phyloP scores from a whole-genome alignment of 2,888 invertebrate species.

The Axea sp. region DNA sequence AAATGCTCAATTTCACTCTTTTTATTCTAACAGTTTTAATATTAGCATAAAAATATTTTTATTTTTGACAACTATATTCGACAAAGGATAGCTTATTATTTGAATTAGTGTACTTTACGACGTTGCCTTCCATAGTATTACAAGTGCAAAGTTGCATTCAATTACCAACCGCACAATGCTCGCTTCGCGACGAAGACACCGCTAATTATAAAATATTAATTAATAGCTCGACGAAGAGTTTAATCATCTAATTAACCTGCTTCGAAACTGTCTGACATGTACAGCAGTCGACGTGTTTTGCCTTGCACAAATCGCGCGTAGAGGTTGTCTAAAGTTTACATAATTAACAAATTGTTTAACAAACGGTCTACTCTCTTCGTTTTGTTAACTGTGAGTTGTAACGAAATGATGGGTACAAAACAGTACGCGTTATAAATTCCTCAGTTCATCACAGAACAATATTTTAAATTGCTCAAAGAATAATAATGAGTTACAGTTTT shows the following conservation, averaged over 20 bases:
- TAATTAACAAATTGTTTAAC: conserved; percentile 30
- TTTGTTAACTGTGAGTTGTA: too few species aligned
- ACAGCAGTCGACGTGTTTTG: conserved; percentile 32
- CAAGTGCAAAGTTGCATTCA: conserved; percentile 63
- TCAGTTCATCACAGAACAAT: too few species aligned
- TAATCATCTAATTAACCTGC: conserved; percentile 70
- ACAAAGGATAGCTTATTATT: conserved; percentile 23
- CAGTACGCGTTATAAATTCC: too few species aligned
- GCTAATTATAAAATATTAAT: conserved; percentile 73
- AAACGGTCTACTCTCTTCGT: too few species aligned
- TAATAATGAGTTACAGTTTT: too few species aligned
- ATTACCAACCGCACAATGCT: conserved; percentile 67
- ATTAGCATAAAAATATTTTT: too few species aligned
- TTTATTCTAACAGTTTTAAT: too few species aligned
- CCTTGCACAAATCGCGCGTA: conserved; percentile 22
- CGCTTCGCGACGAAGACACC: conserved; percentile 56
- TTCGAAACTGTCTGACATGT: conserved; percentile 55
- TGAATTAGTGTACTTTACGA: conserved; percentile 31
- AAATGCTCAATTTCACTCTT: too few species aligned
- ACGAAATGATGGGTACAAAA: too few species aligned
- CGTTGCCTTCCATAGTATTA: conserved; percentile 26
- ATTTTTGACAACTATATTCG: too few species aligned
- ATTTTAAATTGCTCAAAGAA: too few species aligned
- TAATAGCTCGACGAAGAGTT: conserved; percentile 70
- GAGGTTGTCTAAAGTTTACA: conserved; percentile 18